Conservation (phyloP, 2,797 vertebrate species). For the Rhodeus uyekii region DNA sequence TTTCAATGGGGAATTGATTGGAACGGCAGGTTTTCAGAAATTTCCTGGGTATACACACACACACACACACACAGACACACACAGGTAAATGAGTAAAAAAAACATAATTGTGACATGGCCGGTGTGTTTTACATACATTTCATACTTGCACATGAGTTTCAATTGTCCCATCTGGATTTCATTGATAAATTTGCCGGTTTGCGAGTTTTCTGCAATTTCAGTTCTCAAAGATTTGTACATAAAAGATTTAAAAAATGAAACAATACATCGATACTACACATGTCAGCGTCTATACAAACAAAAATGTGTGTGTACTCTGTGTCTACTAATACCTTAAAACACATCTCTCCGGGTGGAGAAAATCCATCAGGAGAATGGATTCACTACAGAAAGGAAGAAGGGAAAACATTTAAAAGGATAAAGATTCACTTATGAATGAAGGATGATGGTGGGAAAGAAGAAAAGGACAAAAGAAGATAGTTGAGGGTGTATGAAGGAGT, state of each 20-base stretch:
- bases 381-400: constrained; percentile 43
- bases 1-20: background rate
- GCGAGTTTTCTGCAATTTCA: background rate
- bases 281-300: background rate
- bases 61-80: background rate
- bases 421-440: background rate
- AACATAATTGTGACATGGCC: background rate
- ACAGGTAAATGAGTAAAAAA: background rate
- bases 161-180: background rate
- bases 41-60: no score
- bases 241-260: background rate
- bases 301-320: background rate
- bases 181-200: background rate
- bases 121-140: background rate
- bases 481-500: background rate
- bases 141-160: background rate
- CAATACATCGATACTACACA: background rate
- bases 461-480: background rate
- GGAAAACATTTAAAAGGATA: background rate
- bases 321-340: background rate
- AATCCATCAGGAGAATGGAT: constrained; percentile 15
- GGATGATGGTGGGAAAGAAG: background rate
- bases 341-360: background rate
- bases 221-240: background rate
- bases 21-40: no score